phyloP scores from a whole-genome alignment of 2,888 invertebrate genomes.

The Drosophila borborema region DNA sequence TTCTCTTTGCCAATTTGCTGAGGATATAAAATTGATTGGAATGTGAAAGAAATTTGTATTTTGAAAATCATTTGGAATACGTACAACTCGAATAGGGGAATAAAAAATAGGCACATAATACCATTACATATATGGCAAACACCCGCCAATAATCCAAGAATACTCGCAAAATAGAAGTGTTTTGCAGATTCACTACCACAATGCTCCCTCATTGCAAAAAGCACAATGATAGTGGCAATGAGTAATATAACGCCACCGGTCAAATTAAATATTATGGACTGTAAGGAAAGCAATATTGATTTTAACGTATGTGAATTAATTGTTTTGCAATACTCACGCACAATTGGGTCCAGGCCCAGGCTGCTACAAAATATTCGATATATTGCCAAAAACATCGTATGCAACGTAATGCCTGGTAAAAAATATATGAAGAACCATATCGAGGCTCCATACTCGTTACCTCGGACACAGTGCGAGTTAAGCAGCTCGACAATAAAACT shows the following conservation, averaged over 20 bases:
- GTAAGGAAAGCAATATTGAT: slow-evolving; percentile 1
- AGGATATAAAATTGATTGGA: background rate
- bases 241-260: slow-evolving; percentile 46
- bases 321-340: slow-evolving; percentile 32
- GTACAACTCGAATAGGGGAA: slow-evolving; percentile 64
- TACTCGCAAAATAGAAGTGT: slow-evolving; percentile 35
- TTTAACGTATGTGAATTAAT: background rate
- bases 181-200: slow-evolving; percentile 49
- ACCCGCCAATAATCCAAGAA: slow-evolving; percentile 55
- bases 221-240: slow-evolving; percentile 23
- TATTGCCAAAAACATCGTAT: slow-evolving; percentile 33
- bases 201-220: slow-evolving; percentile 48
- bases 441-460: slow-evolving; percentile 52
- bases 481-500: slow-evolving; percentile 30
- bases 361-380: slow-evolving; percentile 51
- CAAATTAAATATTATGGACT: slow-evolving; percentile 63
- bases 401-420: slow-evolving; percentile 47
- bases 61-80: slow-evolving; percentile 15
- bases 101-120: slow-evolving; percentile 49
- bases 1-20: background rate
- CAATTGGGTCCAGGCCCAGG: slow-evolving; percentile 69
- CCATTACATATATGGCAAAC: slow-evolving; percentile 57
- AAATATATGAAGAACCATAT: slow-evolving; percentile 44
- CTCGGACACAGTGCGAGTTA: slow-evolving; percentile 50
- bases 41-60: background rate